Conservation (phyloP, 2,888 invertebrate species). For the Timema cristinae region DNA sequence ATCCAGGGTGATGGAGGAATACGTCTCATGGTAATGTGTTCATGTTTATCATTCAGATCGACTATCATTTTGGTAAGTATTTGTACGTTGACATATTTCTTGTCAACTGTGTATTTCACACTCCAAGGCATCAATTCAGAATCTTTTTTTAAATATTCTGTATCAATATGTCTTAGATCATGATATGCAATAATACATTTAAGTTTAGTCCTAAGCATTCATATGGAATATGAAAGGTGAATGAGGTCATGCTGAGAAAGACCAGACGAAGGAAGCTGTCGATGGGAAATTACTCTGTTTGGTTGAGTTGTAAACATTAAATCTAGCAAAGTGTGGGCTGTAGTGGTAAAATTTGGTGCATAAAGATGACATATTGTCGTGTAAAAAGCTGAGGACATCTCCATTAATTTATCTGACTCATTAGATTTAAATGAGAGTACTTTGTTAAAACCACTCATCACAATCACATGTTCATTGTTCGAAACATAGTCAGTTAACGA, state of each 20-base stretch:
- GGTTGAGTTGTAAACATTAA: conserved; percentile 4
- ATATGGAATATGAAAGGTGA: conserved; percentile 1
- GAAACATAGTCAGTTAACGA: neutral
- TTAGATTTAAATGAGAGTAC: neutral
- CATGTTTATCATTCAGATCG: neutral
- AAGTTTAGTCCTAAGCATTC: neutral
- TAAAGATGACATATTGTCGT: conserved; percentile 4
- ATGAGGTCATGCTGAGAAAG: neutral
- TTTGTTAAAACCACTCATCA: conserved; percentile 19
- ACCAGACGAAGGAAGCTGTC: conserved; percentile 6
- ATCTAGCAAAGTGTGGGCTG: conserved; percentile 16
- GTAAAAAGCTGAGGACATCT: neutral
- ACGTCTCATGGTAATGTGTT: neutral
- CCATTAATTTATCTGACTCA: neutral
- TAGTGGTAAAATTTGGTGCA: conserved; percentile 7
- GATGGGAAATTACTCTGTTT: neutral
- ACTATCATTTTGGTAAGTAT: neutral
- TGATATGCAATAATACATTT: neutral
- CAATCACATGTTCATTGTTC: conserved; percentile 5
- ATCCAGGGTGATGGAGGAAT: conserved; percentile 15
- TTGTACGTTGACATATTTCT: neutral
- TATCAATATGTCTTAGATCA: neutral
- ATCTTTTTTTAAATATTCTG: neutral
- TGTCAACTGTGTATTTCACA: neutral
- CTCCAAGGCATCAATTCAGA: neutral